These are phyloP conservation scores for Gastracanthus pulcherrimus DNA, from an alignment of 2,888 invertebrate species.

Conservation along the genomic window DNA sequence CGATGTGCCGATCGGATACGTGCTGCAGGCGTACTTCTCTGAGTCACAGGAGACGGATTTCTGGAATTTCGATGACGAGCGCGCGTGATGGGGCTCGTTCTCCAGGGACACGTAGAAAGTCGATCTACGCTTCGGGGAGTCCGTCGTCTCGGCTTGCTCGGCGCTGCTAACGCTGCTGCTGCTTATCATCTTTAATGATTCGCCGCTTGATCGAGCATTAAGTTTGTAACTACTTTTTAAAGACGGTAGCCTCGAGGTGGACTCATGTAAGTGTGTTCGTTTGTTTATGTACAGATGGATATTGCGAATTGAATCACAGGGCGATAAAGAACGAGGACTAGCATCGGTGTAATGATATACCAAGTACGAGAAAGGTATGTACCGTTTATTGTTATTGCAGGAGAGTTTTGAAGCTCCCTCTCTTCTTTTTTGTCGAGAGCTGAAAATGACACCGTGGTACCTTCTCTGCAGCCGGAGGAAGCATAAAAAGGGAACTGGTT, in stretches of 20 bases:
- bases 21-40: slow-evolving; percentile 81
- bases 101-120: slow-evolving; percentile 87
- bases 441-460: slow-evolving; percentile 1
- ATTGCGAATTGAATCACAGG: not conserved
- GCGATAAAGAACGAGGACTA: not conserved
- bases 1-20: slow-evolving; percentile 74
- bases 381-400: no score
- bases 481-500: slow-evolving; percentile 27
- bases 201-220: not conserved
- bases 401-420: not conserved
- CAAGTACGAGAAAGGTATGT: no score
- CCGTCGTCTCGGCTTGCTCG: slow-evolving; percentile 38
- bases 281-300: not conserved
- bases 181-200: slow-evolving; percentile 10
- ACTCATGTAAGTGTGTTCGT: no score
- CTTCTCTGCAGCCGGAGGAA: not conserved
- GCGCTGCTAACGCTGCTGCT: not conserved
- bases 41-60: slow-evolving; percentile 64
- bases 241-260: no score
- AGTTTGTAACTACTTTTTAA: no score
- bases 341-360: no score
- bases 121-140: slow-evolving; percentile 80
- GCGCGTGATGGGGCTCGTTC: slow-evolving; percentile 60
- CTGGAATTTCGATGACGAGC: slow-evolving; percentile 61
- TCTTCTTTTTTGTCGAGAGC: not conserved